A percentile compares a stretch with the other conserved stretches of the same genome.
Conservation (phyloP, 2,888 invertebrate genomes). For the Pachymerium ferrugineum region DNA sequence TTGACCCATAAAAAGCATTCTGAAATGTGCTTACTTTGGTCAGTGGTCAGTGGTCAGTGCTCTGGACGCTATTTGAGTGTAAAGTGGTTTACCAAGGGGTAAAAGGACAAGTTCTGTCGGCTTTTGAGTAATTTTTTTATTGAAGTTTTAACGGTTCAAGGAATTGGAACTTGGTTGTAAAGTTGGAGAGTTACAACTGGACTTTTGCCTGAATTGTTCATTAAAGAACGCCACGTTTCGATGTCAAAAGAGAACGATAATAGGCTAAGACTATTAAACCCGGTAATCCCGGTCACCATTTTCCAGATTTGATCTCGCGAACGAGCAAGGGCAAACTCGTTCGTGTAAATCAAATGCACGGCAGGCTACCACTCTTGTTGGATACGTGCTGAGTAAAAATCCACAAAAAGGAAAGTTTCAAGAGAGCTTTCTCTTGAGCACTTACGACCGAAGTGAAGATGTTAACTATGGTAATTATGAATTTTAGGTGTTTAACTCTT, state of each 20-base stretch:
- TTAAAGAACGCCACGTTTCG: neutral
- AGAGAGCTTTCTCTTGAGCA: too few species aligned
- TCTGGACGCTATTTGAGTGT: neutral
- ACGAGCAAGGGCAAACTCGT: neutral
- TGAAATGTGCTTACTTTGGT: neutral
- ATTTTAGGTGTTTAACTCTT: too few species aligned
- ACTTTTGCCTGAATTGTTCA: constrained; percentile 9
- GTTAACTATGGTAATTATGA: too few species aligned
- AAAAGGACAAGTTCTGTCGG: too few species aligned
- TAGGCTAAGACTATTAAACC: constrained; percentile 14
- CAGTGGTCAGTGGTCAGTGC: neutral
- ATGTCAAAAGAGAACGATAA: constrained; percentile 11
- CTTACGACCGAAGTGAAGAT: too few species aligned
- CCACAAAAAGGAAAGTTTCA: too few species aligned
- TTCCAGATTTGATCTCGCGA: constrained; percentile 11
- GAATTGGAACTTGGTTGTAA: too few species aligned
- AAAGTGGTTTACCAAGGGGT: neutral
- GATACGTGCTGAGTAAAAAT: too few species aligned
- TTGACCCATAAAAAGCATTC: neutral
- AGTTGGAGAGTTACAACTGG: too few species aligned
- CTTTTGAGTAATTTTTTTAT: too few species aligned
- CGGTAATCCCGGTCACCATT: constrained; percentile 9
- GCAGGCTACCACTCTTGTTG: neutral
- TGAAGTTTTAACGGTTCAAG: too few species aligned
- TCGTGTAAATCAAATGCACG: neutral